Percentiles rank a stretch among this genome's conserved stretches.
phyloP scores from a whole-genome alignment of 2,113 vertebrate genomes.

The Stictonetta naevosa region DNA sequence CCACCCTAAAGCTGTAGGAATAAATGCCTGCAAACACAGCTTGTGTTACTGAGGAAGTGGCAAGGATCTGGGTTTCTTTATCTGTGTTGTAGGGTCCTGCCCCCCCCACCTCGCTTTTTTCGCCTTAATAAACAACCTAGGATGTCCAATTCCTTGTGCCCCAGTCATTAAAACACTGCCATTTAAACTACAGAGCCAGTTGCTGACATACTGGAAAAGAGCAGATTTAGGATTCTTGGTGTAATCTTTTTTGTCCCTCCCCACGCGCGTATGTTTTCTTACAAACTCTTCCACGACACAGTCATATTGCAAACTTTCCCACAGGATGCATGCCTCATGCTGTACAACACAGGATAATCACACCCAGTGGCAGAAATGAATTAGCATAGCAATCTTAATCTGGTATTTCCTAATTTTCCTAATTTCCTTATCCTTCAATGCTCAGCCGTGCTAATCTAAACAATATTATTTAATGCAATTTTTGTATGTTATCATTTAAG shows the following conservation, averaged over 20 bases:
- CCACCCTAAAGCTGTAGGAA: background rate
- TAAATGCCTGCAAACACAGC: background rate
- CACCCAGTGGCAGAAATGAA: conserved; percentile 52
- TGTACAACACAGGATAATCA: conserved; percentile 50
- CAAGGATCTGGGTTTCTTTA: background rate
- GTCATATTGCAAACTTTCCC: conserved; percentile 54
- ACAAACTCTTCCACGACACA: background rate
- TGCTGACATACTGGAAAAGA: background rate
- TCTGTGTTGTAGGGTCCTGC: background rate
- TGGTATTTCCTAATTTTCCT: conserved; percentile 61
- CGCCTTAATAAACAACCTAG: background rate
- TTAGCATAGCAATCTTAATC: conserved; percentile 50
- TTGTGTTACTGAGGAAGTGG: background rate
- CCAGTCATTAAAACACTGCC: background rate
- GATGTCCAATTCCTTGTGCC: background rate
- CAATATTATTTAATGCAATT: background rate
- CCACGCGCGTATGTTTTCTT: conserved; percentile 9
- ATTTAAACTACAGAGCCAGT: background rate
- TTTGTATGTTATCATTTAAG: background rate
- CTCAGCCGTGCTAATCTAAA: background rate
- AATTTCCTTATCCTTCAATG: conserved; percentile 49
- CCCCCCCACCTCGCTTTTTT: background rate
- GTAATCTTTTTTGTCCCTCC: background rate
- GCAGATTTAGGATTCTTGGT: conserved; percentile 13
- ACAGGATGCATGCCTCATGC: conserved; percentile 58